phyloP scores from a whole-genome alignment of 2,888 invertebrate species.

The Rapana venosa region DNA sequence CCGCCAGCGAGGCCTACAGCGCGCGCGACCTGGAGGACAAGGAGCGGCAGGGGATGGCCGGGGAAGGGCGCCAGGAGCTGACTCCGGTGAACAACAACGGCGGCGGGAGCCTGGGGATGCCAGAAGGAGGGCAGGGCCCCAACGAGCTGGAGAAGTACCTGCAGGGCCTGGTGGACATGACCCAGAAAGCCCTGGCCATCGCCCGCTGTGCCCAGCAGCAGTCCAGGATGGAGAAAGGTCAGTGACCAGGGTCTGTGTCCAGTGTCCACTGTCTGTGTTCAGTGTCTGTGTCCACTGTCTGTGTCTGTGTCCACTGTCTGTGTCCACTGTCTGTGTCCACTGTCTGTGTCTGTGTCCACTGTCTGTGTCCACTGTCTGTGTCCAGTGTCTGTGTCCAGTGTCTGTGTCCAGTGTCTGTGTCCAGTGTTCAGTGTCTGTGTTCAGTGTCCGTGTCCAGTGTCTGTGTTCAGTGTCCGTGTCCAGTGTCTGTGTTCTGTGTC shows the following conservation, averaged over 20 bases:
- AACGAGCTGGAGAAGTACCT: slow-evolving; percentile 89
- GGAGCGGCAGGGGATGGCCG: not conserved
- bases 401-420: too few relatives aligned
- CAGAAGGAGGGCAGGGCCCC: not conserved
- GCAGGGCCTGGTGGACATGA: slow-evolving; percentile 95
- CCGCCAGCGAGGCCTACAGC: slow-evolving; percentile 21
- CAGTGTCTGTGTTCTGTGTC: too few relatives aligned
- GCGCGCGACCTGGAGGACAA: not conserved
- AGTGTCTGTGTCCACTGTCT: not conserved
- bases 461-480: too few relatives aligned
- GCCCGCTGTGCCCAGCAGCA: slow-evolving; percentile 97
- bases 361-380: too few relatives aligned
- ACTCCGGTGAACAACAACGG: slow-evolving; percentile 77
- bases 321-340: too few relatives aligned
- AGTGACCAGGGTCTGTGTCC: not conserved
- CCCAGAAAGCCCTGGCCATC: slow-evolving; percentile 98
- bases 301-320: not conserved
- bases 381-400: too few relatives aligned
- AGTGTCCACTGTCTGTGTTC: not conserved
- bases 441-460: too few relatives aligned
- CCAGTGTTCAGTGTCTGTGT: too few relatives aligned
- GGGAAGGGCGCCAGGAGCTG: too few relatives aligned
- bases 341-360: too few relatives aligned
- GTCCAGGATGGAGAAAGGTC: slow-evolving; percentile 97
- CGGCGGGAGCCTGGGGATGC: too few relatives aligned